Conservation (phyloP, 2,797 vertebrate genomes). For the Labeo calbasu region DNA sequence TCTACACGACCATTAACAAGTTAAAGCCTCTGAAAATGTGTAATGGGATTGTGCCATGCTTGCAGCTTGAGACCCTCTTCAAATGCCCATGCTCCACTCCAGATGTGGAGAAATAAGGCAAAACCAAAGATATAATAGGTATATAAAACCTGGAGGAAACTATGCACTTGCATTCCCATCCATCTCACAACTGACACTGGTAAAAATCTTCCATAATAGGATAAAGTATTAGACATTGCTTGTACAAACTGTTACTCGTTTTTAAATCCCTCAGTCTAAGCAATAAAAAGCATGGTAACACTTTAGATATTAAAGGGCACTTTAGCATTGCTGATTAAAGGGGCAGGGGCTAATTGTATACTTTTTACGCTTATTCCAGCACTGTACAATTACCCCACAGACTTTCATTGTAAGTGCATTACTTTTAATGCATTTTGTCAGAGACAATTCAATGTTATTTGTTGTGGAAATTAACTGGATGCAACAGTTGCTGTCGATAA, state of each 20-base stretch:
- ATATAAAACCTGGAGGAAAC: constrained; percentile 16
- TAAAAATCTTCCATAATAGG: not conserved
- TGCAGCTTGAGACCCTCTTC: constrained; percentile 3
- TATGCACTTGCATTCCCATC: not conserved
- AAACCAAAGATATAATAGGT: constrained; percentile 7
- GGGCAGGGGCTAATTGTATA: not conserved
- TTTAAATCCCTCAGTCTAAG: not conserved
- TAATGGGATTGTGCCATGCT: constrained; percentile 4
- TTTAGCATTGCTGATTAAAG: not conserved
- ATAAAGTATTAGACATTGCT: not conserved
- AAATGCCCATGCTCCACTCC: constrained; percentile 1
- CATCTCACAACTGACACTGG: constrained; percentile 10
- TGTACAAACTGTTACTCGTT: not conserved
- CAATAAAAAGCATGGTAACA: not conserved
- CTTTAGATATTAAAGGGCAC: not conserved
- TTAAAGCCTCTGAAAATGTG: constrained; percentile 31
- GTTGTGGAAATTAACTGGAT: not conserved
- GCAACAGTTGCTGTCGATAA: not conserved
- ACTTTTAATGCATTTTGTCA: constrained; percentile 15
- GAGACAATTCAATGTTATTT: not conserved
- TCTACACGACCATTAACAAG: constrained; percentile 50
- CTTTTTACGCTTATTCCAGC: not conserved
- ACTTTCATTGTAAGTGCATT: constrained; percentile 2
- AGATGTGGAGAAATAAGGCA: constrained; percentile 23
- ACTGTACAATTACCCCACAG: not conserved